Evolutionary conservation across 2,888 invertebrate species (phyloP), one percentile per base, ranked within the genome.

Genomic region (Hypolimnas misippus): DNA sequence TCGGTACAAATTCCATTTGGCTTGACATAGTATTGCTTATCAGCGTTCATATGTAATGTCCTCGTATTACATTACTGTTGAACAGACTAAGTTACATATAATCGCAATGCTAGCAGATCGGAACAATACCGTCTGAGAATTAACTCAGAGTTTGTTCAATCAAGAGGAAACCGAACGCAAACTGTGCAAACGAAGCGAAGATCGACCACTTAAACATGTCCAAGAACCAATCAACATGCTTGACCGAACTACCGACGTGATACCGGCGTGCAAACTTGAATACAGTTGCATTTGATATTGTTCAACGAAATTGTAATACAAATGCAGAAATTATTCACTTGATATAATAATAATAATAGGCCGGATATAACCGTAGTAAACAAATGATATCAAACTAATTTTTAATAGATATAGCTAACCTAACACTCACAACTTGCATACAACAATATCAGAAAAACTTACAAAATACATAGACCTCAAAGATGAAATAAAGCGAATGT

Each of bases 161-260:
- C 44, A 46, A 46, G 17, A 46, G 19, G 19, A 46, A 46, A 21
- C 44, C 19, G 46, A 46, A 52, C 44, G 31, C 25, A 52, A 44
- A 52, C 52, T 40, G 10, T 58, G 42, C 16, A 55, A 49, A 40
- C 42, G 46, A 40, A 49, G 53, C 57, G 56, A 57, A 46, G 55
- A 50, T 42, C 33, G 55, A 44, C 61, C 55, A 44, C 56, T 55
- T 55, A 57, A 57, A 57, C 65, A 65, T 54, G 65, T 65, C 62
- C 57, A 57, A 62, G 52, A 38, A 57, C 61, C 51, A 65, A 65
- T 65, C 65, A 62, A 54, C 50, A 65, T 57, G 65, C 57, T 55
- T 62, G 65, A 61, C 57, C 57, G 57, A 54, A 31, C 44, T 53
- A 40, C 50, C 56, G 55, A 54, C 31, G 58, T 54, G 33, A 33